Conservation (phyloP, 2,113 vertebrate genomes). For the Rhagologus leucostigma region DNA sequence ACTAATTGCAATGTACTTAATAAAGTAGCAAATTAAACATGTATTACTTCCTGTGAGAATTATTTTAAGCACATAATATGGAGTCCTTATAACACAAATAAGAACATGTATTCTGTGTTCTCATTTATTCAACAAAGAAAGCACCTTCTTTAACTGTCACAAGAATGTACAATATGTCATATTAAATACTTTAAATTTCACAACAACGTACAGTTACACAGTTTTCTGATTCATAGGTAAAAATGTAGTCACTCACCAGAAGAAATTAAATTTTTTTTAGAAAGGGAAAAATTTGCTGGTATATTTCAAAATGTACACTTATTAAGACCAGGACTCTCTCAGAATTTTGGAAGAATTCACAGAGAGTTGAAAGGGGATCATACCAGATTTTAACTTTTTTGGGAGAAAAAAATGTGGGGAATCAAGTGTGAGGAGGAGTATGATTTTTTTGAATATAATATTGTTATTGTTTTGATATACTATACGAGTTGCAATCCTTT, state of each 20-base stretch:
- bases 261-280: not conserved
- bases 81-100: not conserved
- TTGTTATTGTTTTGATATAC: not conserved
- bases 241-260: not conserved
- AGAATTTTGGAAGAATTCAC: not conserved
- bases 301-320: not conserved
- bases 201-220: not conserved
- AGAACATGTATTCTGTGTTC: not conserved
- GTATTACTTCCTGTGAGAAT: not conserved
- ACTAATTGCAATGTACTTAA: not conserved
- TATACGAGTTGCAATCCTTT: not conserved
- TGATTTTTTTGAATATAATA: not conserved
- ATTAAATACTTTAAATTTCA: not conserved
- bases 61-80: not conserved
- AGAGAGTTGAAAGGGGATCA: not conserved
- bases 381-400: not conserved
- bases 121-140: not conserved
- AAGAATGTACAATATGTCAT: not conserved
- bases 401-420: not conserved
- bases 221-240: not conserved
- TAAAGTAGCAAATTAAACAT: not conserved
- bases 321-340: not conserved
- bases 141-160: not conserved
- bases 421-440: not conserved
- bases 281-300: not conserved